Conservation (phyloP, 1,140 invertebrate genomes). For the Papilio polyxenes region DNA sequence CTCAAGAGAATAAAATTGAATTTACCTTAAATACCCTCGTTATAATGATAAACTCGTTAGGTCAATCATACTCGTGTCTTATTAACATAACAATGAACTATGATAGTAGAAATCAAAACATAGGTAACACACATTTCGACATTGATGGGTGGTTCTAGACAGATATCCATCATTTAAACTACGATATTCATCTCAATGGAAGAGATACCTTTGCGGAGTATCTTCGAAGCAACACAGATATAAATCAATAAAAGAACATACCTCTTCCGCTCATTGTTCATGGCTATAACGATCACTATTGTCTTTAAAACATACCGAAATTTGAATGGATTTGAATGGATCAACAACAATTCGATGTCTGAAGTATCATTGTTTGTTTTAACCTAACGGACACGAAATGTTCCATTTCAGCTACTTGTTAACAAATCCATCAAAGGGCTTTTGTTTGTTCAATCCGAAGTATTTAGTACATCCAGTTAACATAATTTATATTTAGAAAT, state of each 20-base stretch:
- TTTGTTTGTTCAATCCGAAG: not conserved
- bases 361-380: slow-evolving; percentile 28
- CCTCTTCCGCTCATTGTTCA: slow-evolving; percentile 70
- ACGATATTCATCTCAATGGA: slow-evolving; percentile 59
- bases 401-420: not conserved
- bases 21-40: not conserved
- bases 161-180: slow-evolving; percentile 46
- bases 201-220: slow-evolving; percentile 61
- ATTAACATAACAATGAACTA: slow-evolving; percentile 18
- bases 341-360: slow-evolving; percentile 35
- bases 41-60: not conserved
- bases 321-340: slow-evolving; percentile 46
- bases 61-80: not conserved
- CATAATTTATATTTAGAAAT: no score
- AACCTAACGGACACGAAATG: not conserved
- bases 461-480: no score
- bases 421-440: not conserved
- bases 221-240: slow-evolving; percentile 51
- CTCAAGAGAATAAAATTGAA: not conserved
- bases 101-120: slow-evolving; percentile 1
- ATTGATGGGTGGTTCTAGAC: slow-evolving; percentile 41
- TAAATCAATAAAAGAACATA: slow-evolving; percentile 61
- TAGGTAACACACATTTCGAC: slow-evolving; percentile 19
- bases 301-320: slow-evolving; percentile 53
- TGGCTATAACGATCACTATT: slow-evolving; percentile 52